Evolutionary conservation across 1,140 invertebrate species (phyloP), one percentile per base, ranked within the genome.

Genomic region (Trinorchestia longiramus): DNA sequence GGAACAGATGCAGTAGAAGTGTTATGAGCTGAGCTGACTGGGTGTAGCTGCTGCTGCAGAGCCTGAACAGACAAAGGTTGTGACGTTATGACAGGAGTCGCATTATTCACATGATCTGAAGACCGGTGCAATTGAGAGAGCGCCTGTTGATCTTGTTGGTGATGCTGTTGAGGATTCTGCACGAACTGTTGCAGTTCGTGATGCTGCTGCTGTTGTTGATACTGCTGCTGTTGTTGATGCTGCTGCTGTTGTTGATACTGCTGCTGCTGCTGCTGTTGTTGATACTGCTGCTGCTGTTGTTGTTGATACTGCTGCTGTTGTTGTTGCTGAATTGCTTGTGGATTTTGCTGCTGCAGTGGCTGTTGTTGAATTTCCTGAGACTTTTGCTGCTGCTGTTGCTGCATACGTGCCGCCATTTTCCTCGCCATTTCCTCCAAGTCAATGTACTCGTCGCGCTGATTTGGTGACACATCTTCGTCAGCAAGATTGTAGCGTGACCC

Each of bases 391-490:
- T 77, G 11, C 28, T 96, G 95, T 36, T 77, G 62, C 28, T 77
- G 62, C 45, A 96, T 96, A 62, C 96, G 96, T 28, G 96, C 96
- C 42, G 95, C 96, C 41, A 97, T 96, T 6, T 96, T 95, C 92
- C 96, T 97, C 42, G 96, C 96, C 96, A 97, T 97, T 53, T 97
- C 96, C 77, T 97, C 96, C 43, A 97, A 94, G 95, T 97, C 96
- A 57, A 97, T 97, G 44, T 97, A 97, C 91, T 97, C 96, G 95
- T 97, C 96, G 47, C 96, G 96, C 45, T 95, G 53, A 87, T 96
- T 96, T 0, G 96, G 96, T 36, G 96, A 96, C 42, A 96, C 96
- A 57, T 96, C 96, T 95, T 96, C 96, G 43, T 96, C 96, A 96
- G 92, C 95, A 42, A 96, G 95, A 88, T 96, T 96, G 94, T 96